A percentile compares a stretch with the other conserved stretches of the same genome.
Evolutionary conservation across 2,113 vertebrate species (phyloP).

Genomic region (Esox niger): DNA sequence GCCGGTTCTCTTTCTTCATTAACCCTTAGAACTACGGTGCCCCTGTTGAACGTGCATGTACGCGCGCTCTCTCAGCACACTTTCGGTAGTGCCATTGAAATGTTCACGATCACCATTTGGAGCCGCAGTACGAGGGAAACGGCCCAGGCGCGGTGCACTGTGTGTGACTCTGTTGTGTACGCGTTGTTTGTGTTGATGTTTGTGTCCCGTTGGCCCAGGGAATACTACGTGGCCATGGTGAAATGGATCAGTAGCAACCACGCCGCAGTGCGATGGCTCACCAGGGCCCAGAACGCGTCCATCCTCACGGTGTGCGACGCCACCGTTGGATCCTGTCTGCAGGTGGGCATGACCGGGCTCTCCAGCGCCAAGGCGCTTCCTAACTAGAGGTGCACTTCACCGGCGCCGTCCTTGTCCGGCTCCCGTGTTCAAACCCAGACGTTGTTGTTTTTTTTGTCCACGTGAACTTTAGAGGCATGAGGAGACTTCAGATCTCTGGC

Average conservation of each 20-base stretch:
- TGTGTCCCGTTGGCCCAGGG: slow-evolving; percentile 65
- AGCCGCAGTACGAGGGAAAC: no score
- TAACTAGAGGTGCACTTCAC: neutral
- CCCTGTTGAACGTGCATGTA: neutral
- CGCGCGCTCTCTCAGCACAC: neutral
- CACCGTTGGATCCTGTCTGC: slow-evolving; percentile 80
- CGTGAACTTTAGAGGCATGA: slow-evolving; percentile 81
- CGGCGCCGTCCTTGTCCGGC: neutral
- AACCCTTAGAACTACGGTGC: no score
- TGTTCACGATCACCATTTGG: neutral
- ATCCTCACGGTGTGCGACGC: slow-evolving; percentile 89
- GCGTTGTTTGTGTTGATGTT: neutral
- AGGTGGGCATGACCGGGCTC: slow-evolving; percentile 52
- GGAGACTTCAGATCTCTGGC: slow-evolving; percentile 86
- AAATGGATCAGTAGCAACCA: slow-evolving; percentile 94
- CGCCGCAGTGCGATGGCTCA: slow-evolving; percentile 89
- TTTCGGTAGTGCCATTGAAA: neutral
- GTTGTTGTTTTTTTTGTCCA: slow-evolving; percentile 12
- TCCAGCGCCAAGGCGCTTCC: neutral
- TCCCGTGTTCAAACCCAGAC: neutral
- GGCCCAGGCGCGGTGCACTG: no score
- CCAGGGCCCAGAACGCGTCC: slow-evolving; percentile 88
- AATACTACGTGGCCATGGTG: slow-evolving; percentile 94
- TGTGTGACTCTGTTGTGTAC: no score
- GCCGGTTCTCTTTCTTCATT: neutral